Percentiles rank a stretch among this genome's conserved stretches.
These are phyloP conservation scores for Alligator mississippiensis DNA, from an alignment of 2,113 vertebrate genomes.

Conservation along the genomic window DNA sequence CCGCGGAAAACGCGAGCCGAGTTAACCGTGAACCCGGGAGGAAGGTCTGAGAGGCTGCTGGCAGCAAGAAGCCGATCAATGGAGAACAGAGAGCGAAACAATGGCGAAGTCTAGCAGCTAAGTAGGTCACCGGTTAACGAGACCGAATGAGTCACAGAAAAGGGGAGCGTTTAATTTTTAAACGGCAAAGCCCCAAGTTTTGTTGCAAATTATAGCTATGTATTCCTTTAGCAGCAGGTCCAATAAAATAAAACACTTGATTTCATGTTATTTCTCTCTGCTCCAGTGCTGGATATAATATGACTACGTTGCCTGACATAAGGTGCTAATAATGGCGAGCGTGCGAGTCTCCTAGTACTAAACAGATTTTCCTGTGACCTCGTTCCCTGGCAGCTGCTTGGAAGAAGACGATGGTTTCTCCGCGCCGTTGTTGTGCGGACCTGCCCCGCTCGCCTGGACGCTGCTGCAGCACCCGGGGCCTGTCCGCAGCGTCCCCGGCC, in stretches of 20 bases:
- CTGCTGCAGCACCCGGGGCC: no score
- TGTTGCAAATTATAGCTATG: neutral
- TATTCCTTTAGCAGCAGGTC: neutral
- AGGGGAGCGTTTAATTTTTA: conserved; percentile 59
- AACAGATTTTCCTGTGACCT: neutral
- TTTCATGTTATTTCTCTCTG: neutral
- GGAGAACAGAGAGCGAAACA: conserved; percentile 48
- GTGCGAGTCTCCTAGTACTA: neutral
- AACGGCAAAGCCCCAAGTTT: neutral
- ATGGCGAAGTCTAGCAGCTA: conserved; percentile 40
- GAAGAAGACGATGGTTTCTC: neutral
- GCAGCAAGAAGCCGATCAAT: conserved; percentile 75
- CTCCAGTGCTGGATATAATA: neutral
- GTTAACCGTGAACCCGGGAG: conserved; percentile 65
- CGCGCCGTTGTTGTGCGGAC: neutral
- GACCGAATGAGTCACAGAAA: conserved; percentile 5
- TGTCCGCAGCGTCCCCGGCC: no score
- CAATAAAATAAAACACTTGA: neutral
- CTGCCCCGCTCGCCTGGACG: neutral
- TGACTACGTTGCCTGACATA: neutral
- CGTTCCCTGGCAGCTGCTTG: neutral
- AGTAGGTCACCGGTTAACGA: conserved; percentile 75
- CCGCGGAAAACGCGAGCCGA: conserved; percentile 57
- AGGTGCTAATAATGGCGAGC: neutral
- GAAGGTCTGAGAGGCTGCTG: conserved; percentile 63